These are phyloP conservation scores for Odiellus spinosus DNA, from an alignment of 2,888 invertebrate species.

Conservation along the genomic window DNA sequence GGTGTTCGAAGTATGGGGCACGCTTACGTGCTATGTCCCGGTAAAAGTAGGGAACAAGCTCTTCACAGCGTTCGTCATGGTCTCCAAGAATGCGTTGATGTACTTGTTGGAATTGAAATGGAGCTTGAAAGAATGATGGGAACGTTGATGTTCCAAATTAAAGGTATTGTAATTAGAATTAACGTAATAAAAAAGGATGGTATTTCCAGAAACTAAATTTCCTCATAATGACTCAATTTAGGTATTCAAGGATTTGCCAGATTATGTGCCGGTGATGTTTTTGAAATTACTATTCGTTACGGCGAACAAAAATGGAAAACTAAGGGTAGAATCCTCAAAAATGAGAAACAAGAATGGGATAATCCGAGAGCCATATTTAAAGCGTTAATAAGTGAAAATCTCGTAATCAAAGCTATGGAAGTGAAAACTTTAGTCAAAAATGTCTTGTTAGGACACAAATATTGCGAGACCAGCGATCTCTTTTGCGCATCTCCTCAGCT, in stretches of 20 bases:
- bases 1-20: constrained; percentile 35
- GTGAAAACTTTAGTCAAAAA: constrained; percentile 30
- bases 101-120: constrained; percentile 35
- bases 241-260: constrained; percentile 42
- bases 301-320: constrained; percentile 42
- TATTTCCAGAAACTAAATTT: background rate
- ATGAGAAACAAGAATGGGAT: constrained; percentile 38
- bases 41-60: constrained; percentile 30
- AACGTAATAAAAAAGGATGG: background rate
- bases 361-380: constrained; percentile 29
- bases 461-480: constrained; percentile 39
- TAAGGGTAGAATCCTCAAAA: constrained; percentile 35
- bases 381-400: constrained; percentile 34
- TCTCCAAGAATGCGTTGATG: constrained; percentile 35
- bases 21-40: constrained; percentile 33
- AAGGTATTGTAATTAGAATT: constrained; percentile 27
- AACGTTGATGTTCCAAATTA: constrained; percentile 35
- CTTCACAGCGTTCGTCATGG: constrained; percentile 32
- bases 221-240: constrained; percentile 19
- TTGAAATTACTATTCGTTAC: constrained; percentile 39
- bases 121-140: constrained; percentile 36
- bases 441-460: constrained; percentile 35
- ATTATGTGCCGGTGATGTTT: constrained; percentile 40
- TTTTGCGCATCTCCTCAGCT: constrained; percentile 41
- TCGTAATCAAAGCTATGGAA: constrained; percentile 37